These are phyloP conservation scores for Leptosomus discolor DNA, from an alignment of 2,113 vertebrate genomes.

Conservation along the genomic window DNA sequence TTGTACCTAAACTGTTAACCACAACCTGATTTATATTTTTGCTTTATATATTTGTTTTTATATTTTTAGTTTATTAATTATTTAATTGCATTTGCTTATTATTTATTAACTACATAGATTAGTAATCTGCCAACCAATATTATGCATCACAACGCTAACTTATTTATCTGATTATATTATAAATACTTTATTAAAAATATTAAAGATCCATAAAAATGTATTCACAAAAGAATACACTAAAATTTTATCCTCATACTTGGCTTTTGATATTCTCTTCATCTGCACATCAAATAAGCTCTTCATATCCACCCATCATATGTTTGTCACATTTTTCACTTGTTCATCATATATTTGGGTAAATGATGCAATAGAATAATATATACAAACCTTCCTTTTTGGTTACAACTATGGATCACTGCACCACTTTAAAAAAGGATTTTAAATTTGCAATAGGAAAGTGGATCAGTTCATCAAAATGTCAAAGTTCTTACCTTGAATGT, in stretches of 20 bases:
- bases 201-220: neutral
- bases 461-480: neutral
- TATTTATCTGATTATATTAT: neutral
- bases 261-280: neutral
- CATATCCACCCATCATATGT: no score
- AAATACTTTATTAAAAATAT: neutral
- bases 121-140: neutral
- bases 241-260: neutral
- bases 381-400: neutral
- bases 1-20: neutral
- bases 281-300: neutral
- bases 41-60: neutral
- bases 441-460: neutral
- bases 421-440: neutral
- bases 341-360: neutral
- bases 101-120: neutral
- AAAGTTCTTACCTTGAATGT: conserved; percentile 89
- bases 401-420: neutral
- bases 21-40: neutral
- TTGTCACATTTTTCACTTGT: no score
- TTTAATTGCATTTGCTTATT: neutral
- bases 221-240: neutral
- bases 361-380: neutral
- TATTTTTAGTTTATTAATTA: neutral
- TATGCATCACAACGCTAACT: neutral